These are phyloP conservation scores for Corapipo altera DNA, from an alignment of 2,113 vertebrate species.

Conservation along the genomic window DNA sequence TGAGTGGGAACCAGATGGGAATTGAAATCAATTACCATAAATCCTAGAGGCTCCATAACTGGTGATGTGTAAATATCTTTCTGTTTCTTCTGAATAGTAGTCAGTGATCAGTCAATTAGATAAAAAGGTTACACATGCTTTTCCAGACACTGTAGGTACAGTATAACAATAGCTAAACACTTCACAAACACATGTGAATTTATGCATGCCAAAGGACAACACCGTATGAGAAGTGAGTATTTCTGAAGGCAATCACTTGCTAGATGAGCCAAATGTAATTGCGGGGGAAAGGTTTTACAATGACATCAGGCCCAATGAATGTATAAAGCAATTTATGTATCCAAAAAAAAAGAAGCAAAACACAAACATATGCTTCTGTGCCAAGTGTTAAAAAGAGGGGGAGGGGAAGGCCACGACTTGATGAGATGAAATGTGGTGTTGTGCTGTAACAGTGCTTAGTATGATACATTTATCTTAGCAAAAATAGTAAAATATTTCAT, in stretches of 20 bases:
- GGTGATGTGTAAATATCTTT: constrained; percentile 69
- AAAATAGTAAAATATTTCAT: neutral
- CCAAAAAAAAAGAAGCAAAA: constrained; percentile 57
- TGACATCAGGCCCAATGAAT: constrained; percentile 57
- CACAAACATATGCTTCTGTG: constrained; percentile 59
- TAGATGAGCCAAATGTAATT: constrained; percentile 49
- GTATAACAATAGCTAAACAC: constrained; percentile 64
- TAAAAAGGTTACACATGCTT: constrained; percentile 63
- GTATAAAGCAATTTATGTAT: constrained; percentile 46
- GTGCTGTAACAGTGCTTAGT: neutral
- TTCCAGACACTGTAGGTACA: constrained; percentile 63
- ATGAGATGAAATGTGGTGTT: neutral
- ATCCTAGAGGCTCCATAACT: constrained; percentile 62
- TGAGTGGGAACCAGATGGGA: constrained; percentile 71
- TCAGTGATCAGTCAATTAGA: constrained; percentile 70
- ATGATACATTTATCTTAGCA: neutral
- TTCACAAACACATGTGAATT: constrained; percentile 67
- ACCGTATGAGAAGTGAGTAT: neutral
- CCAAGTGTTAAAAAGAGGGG: constrained; percentile 56
- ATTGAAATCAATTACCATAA: constrained; percentile 68
- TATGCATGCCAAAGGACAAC: constrained; percentile 46
- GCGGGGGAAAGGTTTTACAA: constrained; percentile 49
- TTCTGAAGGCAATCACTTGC: constrained; percentile 39
- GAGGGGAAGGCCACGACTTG: neutral
- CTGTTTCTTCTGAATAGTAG: constrained; percentile 68